These are phyloP conservation scores for Sebastiscus tertius DNA, from an alignment of 2,797 vertebrate species.

Conservation along the genomic window DNA sequence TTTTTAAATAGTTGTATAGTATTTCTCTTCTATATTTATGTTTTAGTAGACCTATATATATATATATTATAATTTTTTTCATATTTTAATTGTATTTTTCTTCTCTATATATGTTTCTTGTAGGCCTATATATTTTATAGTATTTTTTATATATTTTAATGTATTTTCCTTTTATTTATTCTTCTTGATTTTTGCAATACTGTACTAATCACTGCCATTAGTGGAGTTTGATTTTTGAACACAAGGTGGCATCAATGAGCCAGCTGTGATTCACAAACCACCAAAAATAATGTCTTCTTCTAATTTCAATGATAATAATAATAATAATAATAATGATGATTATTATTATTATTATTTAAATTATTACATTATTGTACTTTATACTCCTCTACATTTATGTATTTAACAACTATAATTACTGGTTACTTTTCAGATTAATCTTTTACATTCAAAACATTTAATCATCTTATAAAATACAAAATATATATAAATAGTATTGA, in stretches of 20 bases:
- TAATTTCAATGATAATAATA: not conserved
- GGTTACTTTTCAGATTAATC: not conserved
- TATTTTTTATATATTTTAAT: not conserved
- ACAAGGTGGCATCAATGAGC: conserved; percentile 51
- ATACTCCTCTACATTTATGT: not conserved
- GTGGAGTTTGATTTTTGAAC: not conserved
- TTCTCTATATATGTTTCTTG: too few relatives aligned
- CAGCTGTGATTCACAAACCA: not conserved
- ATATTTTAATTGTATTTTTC: too few relatives aligned
- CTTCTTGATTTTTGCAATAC: too few relatives aligned
- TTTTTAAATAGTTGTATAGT: too few relatives aligned
- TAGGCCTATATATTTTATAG: not conserved
- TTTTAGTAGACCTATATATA: too few relatives aligned
- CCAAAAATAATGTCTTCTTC: not conserved
- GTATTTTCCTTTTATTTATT: not conserved
- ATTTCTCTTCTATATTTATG: too few relatives aligned
- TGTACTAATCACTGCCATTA: too few relatives aligned
- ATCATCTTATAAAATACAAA: not conserved
- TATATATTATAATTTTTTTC: too few relatives aligned
- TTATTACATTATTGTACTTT: not conserved
- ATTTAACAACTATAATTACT: not conserved
- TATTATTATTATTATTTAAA: not conserved
- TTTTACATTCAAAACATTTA: not conserved
- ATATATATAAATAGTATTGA: too few relatives aligned
- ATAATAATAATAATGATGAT: not conserved